Evolutionary conservation across 2,797 vertebrate species (phyloP).

Genomic region (Tapirus indicus): DNA sequence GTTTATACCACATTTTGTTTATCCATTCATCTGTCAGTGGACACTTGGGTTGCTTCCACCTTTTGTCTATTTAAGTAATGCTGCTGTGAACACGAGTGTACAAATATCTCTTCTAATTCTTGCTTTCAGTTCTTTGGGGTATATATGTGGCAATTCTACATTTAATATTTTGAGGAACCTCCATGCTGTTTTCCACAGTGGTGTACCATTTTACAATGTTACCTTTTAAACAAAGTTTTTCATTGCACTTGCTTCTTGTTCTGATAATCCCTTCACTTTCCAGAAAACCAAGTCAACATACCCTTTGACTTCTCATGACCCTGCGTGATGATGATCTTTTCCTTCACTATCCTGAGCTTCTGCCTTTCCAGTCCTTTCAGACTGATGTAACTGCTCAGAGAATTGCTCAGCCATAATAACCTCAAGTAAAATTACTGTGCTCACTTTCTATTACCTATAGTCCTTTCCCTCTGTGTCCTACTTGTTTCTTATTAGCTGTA

Average conservation of each 20-base stretch:
- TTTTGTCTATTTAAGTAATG: not conserved
- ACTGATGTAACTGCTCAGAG: conserved; percentile 11
- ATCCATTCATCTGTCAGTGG: accelerated
- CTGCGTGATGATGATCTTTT: not conserved
- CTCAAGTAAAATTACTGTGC: not conserved
- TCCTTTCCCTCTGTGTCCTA: not conserved
- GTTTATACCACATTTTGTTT: accelerated
- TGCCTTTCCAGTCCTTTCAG: not conserved
- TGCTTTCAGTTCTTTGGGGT: not conserved
- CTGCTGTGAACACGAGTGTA: not conserved
- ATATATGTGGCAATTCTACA: not conserved
- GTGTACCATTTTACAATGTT: not conserved
- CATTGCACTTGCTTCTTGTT: not conserved
- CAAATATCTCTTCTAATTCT: not conserved
- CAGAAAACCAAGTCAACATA: not conserved
- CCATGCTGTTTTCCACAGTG: not conserved
- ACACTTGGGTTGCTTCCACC: not conserved
- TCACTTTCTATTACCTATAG: not conserved
- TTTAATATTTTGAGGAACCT: not conserved
- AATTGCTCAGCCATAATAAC: not conserved
- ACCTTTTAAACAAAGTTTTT: not conserved
- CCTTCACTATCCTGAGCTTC: not conserved
- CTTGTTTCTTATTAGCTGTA: not conserved
- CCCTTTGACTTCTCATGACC: not conserved
- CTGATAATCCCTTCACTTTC: not conserved